These are phyloP conservation scores for Meteorus colon DNA, from an alignment of 2,888 invertebrate species.

Conservation along the genomic window DNA sequence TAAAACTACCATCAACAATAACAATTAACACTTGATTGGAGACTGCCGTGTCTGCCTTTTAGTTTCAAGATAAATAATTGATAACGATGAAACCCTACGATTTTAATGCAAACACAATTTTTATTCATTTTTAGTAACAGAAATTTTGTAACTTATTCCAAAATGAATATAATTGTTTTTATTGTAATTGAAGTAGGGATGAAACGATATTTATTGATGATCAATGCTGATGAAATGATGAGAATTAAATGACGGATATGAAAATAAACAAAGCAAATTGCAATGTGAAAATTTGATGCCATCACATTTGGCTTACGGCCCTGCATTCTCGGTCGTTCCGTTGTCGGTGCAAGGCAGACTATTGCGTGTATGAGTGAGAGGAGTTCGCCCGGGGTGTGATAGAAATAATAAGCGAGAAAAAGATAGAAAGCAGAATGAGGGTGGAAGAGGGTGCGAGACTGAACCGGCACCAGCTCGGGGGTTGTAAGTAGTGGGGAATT, in stretches of 20 bases:
- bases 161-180: too few species aligned
- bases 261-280: neutral
- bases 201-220: neutral
- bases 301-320: slow-evolving; percentile 40
- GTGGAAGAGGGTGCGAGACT: slow-evolving; percentile 41
- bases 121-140: neutral
- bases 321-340: slow-evolving; percentile 46
- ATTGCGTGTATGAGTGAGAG: slow-evolving; percentile 45
- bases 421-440: slow-evolving; percentile 33
- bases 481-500: slow-evolving; percentile 39
- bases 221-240: neutral
- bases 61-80: neutral
- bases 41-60: neutral
- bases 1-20: slow-evolving; percentile 22
- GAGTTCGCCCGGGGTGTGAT: slow-evolving; percentile 40
- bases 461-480: slow-evolving; percentile 31
- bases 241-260: neutral
- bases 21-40: neutral
- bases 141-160: too few species aligned
- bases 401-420: slow-evolving; percentile 24
- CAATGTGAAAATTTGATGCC: neutral
- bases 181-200: too few species aligned
- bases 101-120: neutral
- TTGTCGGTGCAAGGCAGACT: slow-evolving; percentile 26
- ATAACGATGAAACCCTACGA: too few species aligned